Conservation (phyloP, 2,113 vertebrate genomes). For the Odontesthes bonariensis region DNA sequence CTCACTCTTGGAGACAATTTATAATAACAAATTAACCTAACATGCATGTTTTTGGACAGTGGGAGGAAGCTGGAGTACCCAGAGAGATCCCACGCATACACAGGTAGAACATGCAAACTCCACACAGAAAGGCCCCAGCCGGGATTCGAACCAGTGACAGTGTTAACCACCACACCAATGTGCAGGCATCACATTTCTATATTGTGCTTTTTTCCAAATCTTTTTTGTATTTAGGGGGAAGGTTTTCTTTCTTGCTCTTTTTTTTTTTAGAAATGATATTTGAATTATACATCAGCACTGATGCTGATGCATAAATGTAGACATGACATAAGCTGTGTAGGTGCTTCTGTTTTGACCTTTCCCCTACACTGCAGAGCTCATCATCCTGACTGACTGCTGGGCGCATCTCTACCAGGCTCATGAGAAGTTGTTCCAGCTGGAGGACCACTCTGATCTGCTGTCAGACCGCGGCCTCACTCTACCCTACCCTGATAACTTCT, state of each 20-base stretch:
- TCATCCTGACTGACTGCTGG: constrained; percentile 51
- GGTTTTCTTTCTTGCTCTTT: not conserved
- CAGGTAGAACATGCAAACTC: no score
- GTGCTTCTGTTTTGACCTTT: constrained; percentile 39
- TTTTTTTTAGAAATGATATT: no score
- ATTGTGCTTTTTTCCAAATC: no score
- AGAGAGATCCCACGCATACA: no score
- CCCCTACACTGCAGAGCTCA: constrained; percentile 55
- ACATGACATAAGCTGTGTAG: constrained; percentile 21
- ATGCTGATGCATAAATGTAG: not conserved
- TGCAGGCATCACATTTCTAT: no score
- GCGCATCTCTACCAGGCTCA: constrained; percentile 56
- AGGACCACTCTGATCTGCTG: constrained; percentile 78
- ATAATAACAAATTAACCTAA: no score
- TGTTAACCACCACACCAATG: no score
- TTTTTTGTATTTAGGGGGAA: not conserved
- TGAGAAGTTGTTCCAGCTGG: constrained; percentile 71
- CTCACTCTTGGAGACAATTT: no score
- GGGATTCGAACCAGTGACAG: no score
- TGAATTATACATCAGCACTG: not conserved
- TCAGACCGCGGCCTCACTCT: constrained; percentile 75
- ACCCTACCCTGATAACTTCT: constrained; percentile 75
- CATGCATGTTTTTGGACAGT: no score
- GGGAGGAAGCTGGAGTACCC: no score
- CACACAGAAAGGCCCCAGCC: no score